Percentiles rank a stretch among this genome's conserved stretches.
Conservation (phyloP, 2,888 invertebrate genomes). For the Xestia xanthographa region DNA sequence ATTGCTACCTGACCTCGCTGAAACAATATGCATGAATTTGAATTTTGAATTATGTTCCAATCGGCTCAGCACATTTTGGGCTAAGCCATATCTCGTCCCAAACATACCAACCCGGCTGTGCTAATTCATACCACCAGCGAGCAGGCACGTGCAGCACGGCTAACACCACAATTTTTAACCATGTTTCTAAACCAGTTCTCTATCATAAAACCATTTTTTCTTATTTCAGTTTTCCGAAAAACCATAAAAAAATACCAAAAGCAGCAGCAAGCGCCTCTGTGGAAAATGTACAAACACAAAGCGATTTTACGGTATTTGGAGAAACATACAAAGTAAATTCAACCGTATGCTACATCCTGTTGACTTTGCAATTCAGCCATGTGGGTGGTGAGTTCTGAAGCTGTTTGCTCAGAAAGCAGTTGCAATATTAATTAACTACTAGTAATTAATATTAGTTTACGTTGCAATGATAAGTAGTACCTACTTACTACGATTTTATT, state of each 20-base stretch:
- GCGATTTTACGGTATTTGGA: neutral
- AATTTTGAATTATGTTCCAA: neutral
- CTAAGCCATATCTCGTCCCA: neutral
- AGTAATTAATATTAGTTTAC: neutral
- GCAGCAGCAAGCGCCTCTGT: neutral
- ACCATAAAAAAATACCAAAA: neutral
- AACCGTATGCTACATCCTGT: neutral
- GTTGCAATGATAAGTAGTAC: neutral
- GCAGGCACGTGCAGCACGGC: neutral
- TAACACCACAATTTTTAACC: neutral
- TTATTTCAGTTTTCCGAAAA: neutral
- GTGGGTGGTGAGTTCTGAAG: neutral
- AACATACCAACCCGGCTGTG: too few species aligned
- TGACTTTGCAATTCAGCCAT: neutral
- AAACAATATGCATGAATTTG: neutral
- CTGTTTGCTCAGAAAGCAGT: neutral
- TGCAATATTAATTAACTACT: neutral
- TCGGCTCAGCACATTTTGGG: neutral
- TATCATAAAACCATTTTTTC: neutral
- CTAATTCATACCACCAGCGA: too few species aligned
- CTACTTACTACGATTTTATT: neutral
- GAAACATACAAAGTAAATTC: neutral
- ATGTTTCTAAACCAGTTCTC: neutral
- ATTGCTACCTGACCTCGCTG: neutral
- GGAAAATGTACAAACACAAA: neutral